Base-by-base conservation (phyloP, 2,888 invertebrate genomes). In the Polymixis lichenea region DNA sequence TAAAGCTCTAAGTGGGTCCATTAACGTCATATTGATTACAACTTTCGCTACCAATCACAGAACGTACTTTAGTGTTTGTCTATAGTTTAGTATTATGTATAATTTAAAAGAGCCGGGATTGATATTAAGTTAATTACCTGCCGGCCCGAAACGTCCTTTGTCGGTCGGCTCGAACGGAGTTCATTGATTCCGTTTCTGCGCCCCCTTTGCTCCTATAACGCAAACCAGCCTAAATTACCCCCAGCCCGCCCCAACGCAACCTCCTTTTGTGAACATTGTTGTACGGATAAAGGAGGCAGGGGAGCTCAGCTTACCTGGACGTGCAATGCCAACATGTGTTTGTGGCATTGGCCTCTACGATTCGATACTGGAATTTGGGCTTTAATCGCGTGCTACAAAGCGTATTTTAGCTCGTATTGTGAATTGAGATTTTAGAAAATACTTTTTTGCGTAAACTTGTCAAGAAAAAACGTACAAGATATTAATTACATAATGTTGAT, bases 51-150 rank as follows among this genome's bases (percentile, higher is more conserved):
- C 65, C 82, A 81, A 80, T 82, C 75, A 82, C 68, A 77, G 69
- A 69, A 65, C 65, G 56, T 67, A 53, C 68, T 79, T 79, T 81
- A 77, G 69, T 84, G 77, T 85, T 83, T 85, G 76, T 77, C 77
- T 80, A 82, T 80, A 86, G 79, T 87, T 84, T 84, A 88, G 88
- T 91, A 89, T 90, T 87, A 89, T 92, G 88, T 92, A 90, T 91
- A 92, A 91, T 92, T 89, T 91, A 92, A 91, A 91, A 91, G 88
- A 91, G 91, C 92, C 90, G 89, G 91, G 92, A 94, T 94, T 94
- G 93, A 95, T 95, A 95, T 95, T 95, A 93, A 95, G 92, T 94
- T 96, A 95, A 96, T 96, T 95, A 96, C 95, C 95, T 95, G 95
- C 90, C 93, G 93, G 89, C 91, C 91, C 94, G 91, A 94, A 95